These are phyloP conservation scores for Morpho achilles DNA, from an alignment of 2,888 invertebrate genomes.

Conservation along the genomic window DNA sequence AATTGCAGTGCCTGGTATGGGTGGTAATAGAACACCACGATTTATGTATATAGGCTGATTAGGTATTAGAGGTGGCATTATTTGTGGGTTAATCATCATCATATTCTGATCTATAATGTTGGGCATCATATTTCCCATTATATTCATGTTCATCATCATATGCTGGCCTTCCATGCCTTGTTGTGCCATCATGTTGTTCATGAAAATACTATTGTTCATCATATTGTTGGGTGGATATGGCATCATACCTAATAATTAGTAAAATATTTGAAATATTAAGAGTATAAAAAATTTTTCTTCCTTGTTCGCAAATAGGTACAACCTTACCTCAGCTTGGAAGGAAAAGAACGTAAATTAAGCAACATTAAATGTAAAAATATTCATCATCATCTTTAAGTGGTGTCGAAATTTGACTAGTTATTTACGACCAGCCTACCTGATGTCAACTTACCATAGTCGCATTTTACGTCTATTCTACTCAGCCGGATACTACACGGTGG, in stretches of 20 bases:
- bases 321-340: too few relatives aligned
- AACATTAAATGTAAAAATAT: too few relatives aligned
- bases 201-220: constrained; percentile 14
- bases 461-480: too few relatives aligned
- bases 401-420: too few relatives aligned
- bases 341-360: too few relatives aligned
- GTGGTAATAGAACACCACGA: constrained; percentile 89
- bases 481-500: too few relatives aligned
- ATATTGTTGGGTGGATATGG: constrained; percentile 23
- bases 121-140: constrained; percentile 61
- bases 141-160: constrained; percentile 66
- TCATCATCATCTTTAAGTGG: too few relatives aligned
- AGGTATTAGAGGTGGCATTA: constrained; percentile 31
- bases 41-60: constrained; percentile 75
- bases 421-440: too few relatives aligned
- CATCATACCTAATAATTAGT: constrained; percentile 33
- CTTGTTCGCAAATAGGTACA: too few relatives aligned
- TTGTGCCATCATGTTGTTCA: constrained; percentile 22
- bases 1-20: constrained; percentile 88
- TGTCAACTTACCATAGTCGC: too few relatives aligned
- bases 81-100: constrained; percentile 59
- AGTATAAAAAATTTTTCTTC: too few relatives aligned
- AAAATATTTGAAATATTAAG: not conserved
- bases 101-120: constrained; percentile 79
- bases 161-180: constrained; percentile 38